These are phyloP conservation scores for Brachionus asplanchnoidis DNA, from an alignment of 1,140 invertebrate genomes.

Conservation along the genomic window DNA sequence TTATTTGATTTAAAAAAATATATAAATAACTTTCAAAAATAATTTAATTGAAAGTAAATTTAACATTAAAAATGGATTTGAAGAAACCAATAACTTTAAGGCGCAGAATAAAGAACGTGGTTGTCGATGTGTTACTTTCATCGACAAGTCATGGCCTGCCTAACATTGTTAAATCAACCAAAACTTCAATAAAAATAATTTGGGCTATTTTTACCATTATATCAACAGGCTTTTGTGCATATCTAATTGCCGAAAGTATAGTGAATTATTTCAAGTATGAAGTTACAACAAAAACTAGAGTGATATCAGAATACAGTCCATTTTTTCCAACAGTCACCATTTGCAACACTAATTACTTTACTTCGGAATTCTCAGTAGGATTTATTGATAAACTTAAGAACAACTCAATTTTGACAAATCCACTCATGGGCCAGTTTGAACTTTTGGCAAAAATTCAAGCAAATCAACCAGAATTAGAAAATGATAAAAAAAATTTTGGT, in stretches of 20 bases:
- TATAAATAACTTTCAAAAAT: not conserved
- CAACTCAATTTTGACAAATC: not conserved
- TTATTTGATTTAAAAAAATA: not conserved
- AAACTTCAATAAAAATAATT: not conserved
- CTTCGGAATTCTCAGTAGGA: not conserved
- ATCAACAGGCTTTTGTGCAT: not conserved
- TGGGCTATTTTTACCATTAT: not conserved
- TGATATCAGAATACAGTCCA: not conserved
- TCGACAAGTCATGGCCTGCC: slow-evolving; percentile 18
- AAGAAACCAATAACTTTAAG: not conserved
- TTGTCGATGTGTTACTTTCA: not conserved
- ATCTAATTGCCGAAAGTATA: not conserved
- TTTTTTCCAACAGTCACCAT: slow-evolving; percentile 16
- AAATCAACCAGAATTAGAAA: not conserved
- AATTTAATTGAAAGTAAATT: not conserved
- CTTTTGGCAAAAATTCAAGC: not conserved
- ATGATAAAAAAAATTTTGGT: not conserved
- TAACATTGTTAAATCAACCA: not conserved
- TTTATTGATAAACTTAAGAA: not conserved
- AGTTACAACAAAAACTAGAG: not conserved
- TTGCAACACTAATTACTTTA: slow-evolving; percentile 22
- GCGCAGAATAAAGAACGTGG: not conserved
- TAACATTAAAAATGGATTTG: not conserved
- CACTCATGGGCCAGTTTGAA: not conserved
- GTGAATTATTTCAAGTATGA: not conserved